A percentile compares a stretch with the other conserved stretches of the same genome.
Conservation (phyloP, 2,113 vertebrate genomes). For the Boleophthalmus pectinirostris region DNA sequence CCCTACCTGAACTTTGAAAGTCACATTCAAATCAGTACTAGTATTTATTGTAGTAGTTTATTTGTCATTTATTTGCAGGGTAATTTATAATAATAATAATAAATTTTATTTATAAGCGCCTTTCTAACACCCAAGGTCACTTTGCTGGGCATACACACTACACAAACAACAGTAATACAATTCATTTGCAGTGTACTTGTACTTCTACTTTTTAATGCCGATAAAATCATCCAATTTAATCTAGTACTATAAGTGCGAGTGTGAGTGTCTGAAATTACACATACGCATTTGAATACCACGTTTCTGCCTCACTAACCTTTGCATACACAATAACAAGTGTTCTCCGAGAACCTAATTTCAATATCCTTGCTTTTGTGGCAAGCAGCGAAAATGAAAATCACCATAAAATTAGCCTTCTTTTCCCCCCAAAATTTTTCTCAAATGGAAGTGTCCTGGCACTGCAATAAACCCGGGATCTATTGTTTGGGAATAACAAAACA, state of each 20-base stretch:
- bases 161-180: no score
- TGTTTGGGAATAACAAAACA: slow-evolving; percentile 47
- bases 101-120: no score
- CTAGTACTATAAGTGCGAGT: not conserved
- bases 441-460: slow-evolving; percentile 11
- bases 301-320: slow-evolving; percentile 4
- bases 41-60: no score
- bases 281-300: not conserved
- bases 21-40: no score
- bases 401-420: slow-evolving; percentile 16
- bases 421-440: slow-evolving; percentile 16
- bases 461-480: slow-evolving; percentile 19
- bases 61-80: no score
- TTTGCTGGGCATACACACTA: no score
- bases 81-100: no score
- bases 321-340: not conserved
- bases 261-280: not conserved
- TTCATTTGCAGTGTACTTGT: no score
- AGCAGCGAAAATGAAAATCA: not conserved
- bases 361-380: not conserved
- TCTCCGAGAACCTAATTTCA: not conserved
- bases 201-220: not conserved
- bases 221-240: not conserved
- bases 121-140: no score
- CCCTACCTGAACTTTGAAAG: no score